A percentile compares a stretch with the other conserved stretches of the same genome.
Evolutionary conservation across 2,797 vertebrate species (phyloP).

Genomic region (Scleropages formosus): DNA sequence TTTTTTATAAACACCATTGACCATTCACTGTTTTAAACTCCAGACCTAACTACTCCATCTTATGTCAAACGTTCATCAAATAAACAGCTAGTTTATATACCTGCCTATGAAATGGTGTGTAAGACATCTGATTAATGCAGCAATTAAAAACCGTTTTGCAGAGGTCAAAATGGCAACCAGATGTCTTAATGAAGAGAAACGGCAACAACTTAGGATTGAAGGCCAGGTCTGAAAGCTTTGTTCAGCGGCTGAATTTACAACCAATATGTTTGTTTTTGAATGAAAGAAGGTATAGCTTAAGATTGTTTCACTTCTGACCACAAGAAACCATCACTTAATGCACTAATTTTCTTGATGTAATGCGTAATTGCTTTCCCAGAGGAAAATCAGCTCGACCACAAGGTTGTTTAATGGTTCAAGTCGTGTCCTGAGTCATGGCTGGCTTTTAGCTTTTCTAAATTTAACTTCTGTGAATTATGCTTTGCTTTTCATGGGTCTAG

Average conservation of each 20-base stretch:
- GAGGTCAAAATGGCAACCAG: slow-evolving; percentile 45
- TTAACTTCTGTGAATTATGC: background rate
- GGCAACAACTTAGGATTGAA: slow-evolving; percentile 27
- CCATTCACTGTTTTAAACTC: background rate
- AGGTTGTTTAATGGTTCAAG: background rate
- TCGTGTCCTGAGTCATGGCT: background rate
- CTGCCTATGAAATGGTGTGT: slow-evolving; percentile 35
- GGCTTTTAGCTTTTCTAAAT: background rate
- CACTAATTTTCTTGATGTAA: background rate
- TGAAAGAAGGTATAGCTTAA: slow-evolving; percentile 22
- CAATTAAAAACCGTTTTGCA: slow-evolving; percentile 48
- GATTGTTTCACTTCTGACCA: background rate
- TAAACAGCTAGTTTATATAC: slow-evolving; percentile 42
- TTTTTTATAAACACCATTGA: too few relatives aligned
- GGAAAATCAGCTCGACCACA: background rate
- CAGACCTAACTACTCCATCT: slow-evolving; percentile 15
- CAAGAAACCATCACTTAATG: background rate
- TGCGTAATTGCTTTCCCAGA: background rate
- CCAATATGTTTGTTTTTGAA: background rate
- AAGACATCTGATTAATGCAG: slow-evolving; percentile 46
- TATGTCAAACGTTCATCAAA: slow-evolving; percentile 44
- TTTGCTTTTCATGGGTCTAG: too few relatives aligned
- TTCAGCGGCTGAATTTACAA: background rate
- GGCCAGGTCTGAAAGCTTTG: background rate
- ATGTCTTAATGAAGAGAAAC: slow-evolving; percentile 44